Base-by-base conservation (phyloP, 2,797 vertebrate species). In the Vipera latastei region DNA sequence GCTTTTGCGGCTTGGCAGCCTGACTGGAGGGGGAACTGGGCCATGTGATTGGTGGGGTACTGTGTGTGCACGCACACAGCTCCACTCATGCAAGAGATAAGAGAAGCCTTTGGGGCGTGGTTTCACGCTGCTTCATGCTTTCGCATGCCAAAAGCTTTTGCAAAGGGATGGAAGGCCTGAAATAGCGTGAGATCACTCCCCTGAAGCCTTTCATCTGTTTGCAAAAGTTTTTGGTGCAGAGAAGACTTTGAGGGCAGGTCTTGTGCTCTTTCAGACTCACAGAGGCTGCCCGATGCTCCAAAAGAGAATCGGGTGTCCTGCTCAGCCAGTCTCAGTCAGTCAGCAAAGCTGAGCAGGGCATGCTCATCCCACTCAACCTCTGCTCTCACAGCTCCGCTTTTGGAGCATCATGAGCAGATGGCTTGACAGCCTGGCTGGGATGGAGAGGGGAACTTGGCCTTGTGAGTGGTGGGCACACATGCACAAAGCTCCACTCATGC, bases 1-100 rank as follows among this genome's bases (percentile, higher is more conserved):
- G 32, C 63, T 69, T 69, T 32, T 69, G 63, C 4, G 4, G n/a
- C n/a, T 69, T 14, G 0, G n/a, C 28, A 14, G 63, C 5, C 32
- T 14, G 2, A 2, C 2, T 69, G 63, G 13, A 53, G 14, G 63
- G 5, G 63, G 63, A 69, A 69, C 5, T 69, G 63, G n/a, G n/a
- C n/a, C 2, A 0, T 6, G 32, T 32, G 63, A 32, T 5, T 69
- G 63, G 63, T 2, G 63, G n/a, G 13, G 28, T 32, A 6, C 28
- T 2, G 28, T 4, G 4, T 4, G 4, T 2, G 2, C 5, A 13
- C 0, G 4, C 5, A 0, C 13, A n/a, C 28, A 69, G 63, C 13
- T 69, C n/a, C 13, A 32, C 13, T 69, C 13, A 69, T 65, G 61
- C 13, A 69, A 32, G 63, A 69, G 38, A 38, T 38, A 38, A 38